Conservation (phyloP, 2,113 vertebrate species). For the Sphaerodactylus townsendi region DNA sequence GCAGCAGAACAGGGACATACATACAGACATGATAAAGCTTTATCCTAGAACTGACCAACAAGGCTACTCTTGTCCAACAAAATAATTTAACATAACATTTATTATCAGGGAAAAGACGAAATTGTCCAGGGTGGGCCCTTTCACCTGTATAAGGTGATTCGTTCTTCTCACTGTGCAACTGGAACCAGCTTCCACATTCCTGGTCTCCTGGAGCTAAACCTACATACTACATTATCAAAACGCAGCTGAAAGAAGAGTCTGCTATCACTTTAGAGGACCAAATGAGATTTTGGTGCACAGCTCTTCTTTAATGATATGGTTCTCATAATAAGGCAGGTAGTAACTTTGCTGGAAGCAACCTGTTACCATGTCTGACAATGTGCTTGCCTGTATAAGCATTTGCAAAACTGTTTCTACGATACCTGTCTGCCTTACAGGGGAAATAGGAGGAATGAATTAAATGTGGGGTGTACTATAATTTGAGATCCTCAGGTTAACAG, state of each 20-base stretch:
- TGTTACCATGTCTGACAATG: not conserved
- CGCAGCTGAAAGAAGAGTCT: not conserved
- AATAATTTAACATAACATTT: too few relatives aligned
- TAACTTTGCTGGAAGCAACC: conserved; percentile 14
- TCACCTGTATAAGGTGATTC: too few relatives aligned
- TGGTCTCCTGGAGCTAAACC: not conserved
- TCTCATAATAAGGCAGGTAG: not conserved
- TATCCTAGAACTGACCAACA: too few relatives aligned
- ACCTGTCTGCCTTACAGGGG: conserved; percentile 54
- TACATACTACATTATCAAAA: not conserved
- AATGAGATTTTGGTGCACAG: not conserved
- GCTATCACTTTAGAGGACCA: not conserved
- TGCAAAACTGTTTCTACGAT: conserved; percentile 28
- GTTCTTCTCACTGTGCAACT: not conserved
- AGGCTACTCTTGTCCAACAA: too few relatives aligned
- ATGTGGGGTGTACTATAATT: conserved; percentile 42
- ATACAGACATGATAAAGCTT: too few relatives aligned
- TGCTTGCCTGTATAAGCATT: conserved; percentile 8
- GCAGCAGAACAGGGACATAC: too few relatives aligned
- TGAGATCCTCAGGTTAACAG: conserved; percentile 66
- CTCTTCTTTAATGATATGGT: not conserved
- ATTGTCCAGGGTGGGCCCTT: too few relatives aligned
- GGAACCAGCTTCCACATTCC: not conserved
- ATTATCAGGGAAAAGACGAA: not conserved
- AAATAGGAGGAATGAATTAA: conserved; percentile 61